Evolutionary conservation across 2,797 vertebrate genomes (phyloP).

Genomic region (Gadopsis bispinosus): DNA sequence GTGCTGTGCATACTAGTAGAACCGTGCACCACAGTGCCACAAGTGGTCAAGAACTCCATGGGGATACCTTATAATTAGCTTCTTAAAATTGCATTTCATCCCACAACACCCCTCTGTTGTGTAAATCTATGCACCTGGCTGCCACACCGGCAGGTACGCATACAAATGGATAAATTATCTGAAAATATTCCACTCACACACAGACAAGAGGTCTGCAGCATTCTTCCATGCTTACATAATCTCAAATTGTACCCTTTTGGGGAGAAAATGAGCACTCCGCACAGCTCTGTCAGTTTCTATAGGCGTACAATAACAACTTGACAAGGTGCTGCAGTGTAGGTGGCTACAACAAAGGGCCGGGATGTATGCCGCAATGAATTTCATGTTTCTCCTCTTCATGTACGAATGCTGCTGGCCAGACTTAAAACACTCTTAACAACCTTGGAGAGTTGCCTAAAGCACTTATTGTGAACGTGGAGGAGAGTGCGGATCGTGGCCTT

Average conservation of each 20-base stretch:
- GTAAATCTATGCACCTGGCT: not conserved
- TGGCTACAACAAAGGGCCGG: slow-evolving; percentile 34
- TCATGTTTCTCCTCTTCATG: not conserved
- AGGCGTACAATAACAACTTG: slow-evolving; percentile 41
- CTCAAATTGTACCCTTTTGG: slow-evolving; percentile 27
- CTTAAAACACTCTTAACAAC: slow-evolving; percentile 20
- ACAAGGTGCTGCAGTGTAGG: slow-evolving; percentile 30
- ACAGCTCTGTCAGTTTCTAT: slow-evolving; percentile 45
- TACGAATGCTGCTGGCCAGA: not conserved
- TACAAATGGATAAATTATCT: slow-evolving; percentile 18
- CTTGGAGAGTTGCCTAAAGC: slow-evolving; percentile 7
- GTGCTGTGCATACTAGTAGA: not conserved
- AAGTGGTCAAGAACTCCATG: not conserved
- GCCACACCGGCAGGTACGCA: slow-evolving; percentile 7
- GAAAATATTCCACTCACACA: slow-evolving; percentile 3
- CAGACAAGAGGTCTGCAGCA: not conserved
- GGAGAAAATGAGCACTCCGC: slow-evolving; percentile 34
- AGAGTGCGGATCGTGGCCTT: not conserved
- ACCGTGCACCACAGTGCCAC: not conserved
- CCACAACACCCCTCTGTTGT: not conserved
- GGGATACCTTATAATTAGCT: not conserved
- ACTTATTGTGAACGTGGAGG: not conserved
- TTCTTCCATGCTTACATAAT: slow-evolving; percentile 47
- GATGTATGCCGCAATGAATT: slow-evolving; percentile 20
- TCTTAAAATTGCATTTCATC: not conserved